phyloP scores from a whole-genome alignment of 2,888 invertebrate genomes.

The Molanna angustata region DNA sequence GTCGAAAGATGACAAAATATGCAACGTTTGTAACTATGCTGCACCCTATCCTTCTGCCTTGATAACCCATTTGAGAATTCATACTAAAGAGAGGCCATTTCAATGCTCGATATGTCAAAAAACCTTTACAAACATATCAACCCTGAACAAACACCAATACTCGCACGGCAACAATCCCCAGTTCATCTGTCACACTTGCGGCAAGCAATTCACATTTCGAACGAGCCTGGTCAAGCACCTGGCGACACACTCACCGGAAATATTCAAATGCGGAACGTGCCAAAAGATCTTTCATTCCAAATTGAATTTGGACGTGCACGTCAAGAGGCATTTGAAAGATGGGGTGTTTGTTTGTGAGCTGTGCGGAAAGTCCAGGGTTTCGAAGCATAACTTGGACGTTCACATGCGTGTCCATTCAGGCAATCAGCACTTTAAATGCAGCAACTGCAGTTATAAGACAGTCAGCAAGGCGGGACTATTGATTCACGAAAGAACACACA shows the following conservation, averaged over 20 bases:
- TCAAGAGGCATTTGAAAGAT: constrained; percentile 3
- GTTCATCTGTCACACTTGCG: constrained; percentile 4
- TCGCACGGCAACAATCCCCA: constrained; percentile 3
- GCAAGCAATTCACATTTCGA: constrained; percentile 3
- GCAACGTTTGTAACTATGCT: constrained; percentile 7
- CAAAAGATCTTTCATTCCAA: constrained; percentile 7
- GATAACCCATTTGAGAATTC: constrained; percentile 2
- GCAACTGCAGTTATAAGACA: constrained; percentile 7
- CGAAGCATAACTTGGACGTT: constrained; percentile 7
- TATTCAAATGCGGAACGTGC: constrained; percentile 4
- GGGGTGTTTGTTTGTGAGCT: constrained; percentile 10
- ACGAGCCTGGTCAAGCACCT: constrained; percentile 6
- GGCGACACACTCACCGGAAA: constrained; percentile 8
- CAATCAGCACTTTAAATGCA: constrained; percentile 2
- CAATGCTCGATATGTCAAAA: constrained; percentile 3
- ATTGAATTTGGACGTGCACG: constrained; percentile 1
- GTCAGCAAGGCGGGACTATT: constrained; percentile 7
- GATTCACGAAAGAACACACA: constrained; percentile 8
- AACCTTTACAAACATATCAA: constrained; percentile 2
- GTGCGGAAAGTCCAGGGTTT: constrained; percentile 6
- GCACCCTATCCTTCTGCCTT: constrained; percentile 11
- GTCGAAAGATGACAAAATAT: constrained; percentile 1
- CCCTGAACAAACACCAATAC: constrained; percentile 7
- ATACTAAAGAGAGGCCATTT: constrained; percentile 8
- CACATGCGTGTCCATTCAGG: constrained; percentile 12